Base-by-base conservation (phyloP, 2,797 vertebrate species). In the Lutjanus campechanus region DNA sequence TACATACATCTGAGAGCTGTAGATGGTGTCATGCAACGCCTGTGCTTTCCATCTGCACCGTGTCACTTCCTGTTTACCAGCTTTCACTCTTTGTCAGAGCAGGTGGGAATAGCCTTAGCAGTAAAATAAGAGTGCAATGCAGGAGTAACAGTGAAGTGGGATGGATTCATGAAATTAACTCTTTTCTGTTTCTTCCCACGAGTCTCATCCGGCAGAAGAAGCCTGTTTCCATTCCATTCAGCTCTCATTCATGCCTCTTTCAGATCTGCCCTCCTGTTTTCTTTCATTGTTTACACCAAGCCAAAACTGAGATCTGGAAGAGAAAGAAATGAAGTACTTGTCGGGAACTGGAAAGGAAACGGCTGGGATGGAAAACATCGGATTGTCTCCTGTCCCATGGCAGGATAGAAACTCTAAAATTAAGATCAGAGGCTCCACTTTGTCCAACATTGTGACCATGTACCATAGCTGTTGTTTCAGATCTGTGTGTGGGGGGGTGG, bases 1-100 rank as follows among this genome's bases (percentile, higher is more conserved):
- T 73, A 36, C 13, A 15, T 29, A 56, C 46, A 62, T 82, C 78
- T 51, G 47, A 83, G 66, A 85, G 71, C 70, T 77, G 76, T 69
- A 36, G 72, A 68, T 56, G 87, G 62, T 75, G 82, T 87, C 74
- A 22, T 41, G 70, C 70, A 62, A 78, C 49, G n/a, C 59, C 65
- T 62, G 77, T 84, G 84, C 90, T 89, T 85, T 88, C 81, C 82
- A 86, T 91, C 79, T 44, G 55, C 82, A 67, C 44, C 40, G 9
- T 5, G 61, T 68, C 82, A 76, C 76, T 85, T 85, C 84, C 82
- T 85, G 76, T 83, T 83, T 72, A 54, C 82, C 53, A 29, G 53
- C 44, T 16, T 22, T 67, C 8, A 1, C 60, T 55, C 68, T 25
- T 53, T 7, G n/a, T 60, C 22, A 47, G 50, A 65, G 60, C n/a